Evolutionary conservation across 2,888 invertebrate genomes (phyloP), one percentile per base, ranked within the genome.

Genomic region (Andrena minutula): DNA sequence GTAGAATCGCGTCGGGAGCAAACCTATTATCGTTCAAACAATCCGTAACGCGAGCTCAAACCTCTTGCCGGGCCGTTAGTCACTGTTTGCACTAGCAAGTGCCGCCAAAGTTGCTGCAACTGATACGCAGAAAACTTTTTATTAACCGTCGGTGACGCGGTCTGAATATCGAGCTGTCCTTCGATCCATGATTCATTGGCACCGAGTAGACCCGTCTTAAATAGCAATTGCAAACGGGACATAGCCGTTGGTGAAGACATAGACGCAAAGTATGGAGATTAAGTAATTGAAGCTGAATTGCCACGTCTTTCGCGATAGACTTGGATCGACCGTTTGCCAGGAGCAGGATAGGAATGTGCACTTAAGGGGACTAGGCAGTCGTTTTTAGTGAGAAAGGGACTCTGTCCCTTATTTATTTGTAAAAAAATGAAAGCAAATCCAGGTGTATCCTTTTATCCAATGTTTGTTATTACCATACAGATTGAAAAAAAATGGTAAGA

Each of bases 141-240:
- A 72, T 73, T 79, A 69, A 69, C 75, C 26, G 73, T 56, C 64
- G 41, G n/a, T 79, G 78, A 73, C 73, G 75, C 64, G 68, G 16
- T 49, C 51, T 72, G 68, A 51, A 68, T 75, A 73, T 84, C 65
- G 47, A 79, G 69, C 58, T 53, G 75, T 78, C 71, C 79, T 82
- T 82, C 73, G 73, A 74, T 73, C 51, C 71, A 41, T 72, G 82
- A 75, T 83, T 82, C 83, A 82, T 82, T 64, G 63, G 65, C 56
- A 65, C 41, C 49, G 28, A 35, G 56, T 51, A 23, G 49, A 66
- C 41, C 32, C 8, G 64, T 60, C 82, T 56, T 20, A 64, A 69
- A 73, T 72, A 75, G 8, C 60, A 12, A 16, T 16, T 23, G 64
- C 49, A 49, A 30, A 61, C 32, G 32, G 20, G 20, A 41, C n/a